Conservation (phyloP, 2,888 invertebrate species). For the Drosophila greeni region DNA sequence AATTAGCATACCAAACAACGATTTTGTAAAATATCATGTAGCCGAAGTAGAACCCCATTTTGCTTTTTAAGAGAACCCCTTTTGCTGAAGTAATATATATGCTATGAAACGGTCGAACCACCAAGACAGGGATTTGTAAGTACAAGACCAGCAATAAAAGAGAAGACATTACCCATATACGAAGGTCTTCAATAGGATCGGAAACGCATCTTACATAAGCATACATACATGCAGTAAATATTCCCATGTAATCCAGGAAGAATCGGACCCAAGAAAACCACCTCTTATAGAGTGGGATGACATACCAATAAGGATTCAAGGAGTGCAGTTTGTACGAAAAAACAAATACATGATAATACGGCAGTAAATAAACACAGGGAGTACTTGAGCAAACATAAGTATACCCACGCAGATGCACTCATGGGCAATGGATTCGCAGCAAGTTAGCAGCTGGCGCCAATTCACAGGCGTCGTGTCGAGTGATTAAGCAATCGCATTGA, state of each 20-base stretch:
- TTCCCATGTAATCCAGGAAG: neutral
- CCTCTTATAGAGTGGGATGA: constrained; percentile 2
- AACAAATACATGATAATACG: constrained; percentile 22
- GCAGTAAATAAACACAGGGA: constrained; percentile 5
- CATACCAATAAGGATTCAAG: constrained; percentile 1
- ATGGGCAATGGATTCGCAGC: constrained; percentile 41
- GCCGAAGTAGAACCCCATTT: neutral
- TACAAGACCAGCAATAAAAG: neutral
- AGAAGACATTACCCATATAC: neutral
- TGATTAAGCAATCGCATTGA: constrained; percentile 64
- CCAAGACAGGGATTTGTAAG: neutral
- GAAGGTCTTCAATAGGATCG: constrained; percentile 3
- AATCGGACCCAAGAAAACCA: neutral
- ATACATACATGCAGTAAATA: neutral
- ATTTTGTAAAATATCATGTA: too few relatives aligned
- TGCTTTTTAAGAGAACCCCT: neutral
- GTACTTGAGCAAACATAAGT: constrained; percentile 27
- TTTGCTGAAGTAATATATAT: neutral
- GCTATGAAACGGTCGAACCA: neutral
- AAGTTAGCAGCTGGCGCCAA: constrained; percentile 71
- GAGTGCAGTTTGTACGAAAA: constrained; percentile 16
- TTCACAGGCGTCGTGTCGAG: constrained; percentile 51
- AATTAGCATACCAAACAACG: neutral
- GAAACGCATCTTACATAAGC: constrained; percentile 27
- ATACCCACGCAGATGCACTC: constrained; percentile 38